Conservation (phyloP, 2,888 invertebrate species). For the Lymantria dispar region DNA sequence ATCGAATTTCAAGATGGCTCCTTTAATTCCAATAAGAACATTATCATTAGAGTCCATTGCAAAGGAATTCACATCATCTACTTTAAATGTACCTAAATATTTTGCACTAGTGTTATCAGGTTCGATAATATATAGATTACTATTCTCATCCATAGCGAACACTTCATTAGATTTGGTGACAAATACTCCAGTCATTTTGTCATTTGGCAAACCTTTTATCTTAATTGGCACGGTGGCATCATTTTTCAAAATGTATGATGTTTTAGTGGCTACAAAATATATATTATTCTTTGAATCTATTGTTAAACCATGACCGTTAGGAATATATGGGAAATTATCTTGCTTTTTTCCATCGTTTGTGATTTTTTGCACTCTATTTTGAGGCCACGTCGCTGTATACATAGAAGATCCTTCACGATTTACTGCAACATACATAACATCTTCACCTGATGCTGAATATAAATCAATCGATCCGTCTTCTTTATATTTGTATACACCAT, state of each 20-base stretch:
- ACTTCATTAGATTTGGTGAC: slow-evolving; percentile 66
- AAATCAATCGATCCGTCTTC: slow-evolving; percentile 58
- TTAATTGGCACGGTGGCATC: slow-evolving; percentile 59
- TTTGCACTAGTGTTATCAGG: slow-evolving; percentile 56
- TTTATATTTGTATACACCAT: slow-evolving; percentile 72
- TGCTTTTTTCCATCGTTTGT: slow-evolving; percentile 59
- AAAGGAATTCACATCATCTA: slow-evolving; percentile 66
- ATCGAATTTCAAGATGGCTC: slow-evolving; percentile 58
- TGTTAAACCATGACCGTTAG: slow-evolving; percentile 70
- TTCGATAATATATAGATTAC: slow-evolving; percentile 61
- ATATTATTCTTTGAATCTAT: slow-evolving; percentile 67
- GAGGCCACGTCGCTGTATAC: slow-evolving; percentile 75
- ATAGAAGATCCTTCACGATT: slow-evolving; percentile 56
- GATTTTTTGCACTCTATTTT: slow-evolving; percentile 67
- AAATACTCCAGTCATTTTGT: slow-evolving; percentile 67
- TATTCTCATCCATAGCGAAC: slow-evolving; percentile 69
- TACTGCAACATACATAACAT: slow-evolving; percentile 70
- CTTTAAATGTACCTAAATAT: slow-evolving; percentile 54
- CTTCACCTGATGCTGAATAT: slow-evolving; percentile 65
- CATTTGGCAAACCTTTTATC: slow-evolving; percentile 61
- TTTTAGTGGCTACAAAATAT: slow-evolving; percentile 69
- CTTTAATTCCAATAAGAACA: slow-evolving; percentile 63
- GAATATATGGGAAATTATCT: slow-evolving; percentile 57
- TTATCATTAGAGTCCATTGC: slow-evolving; percentile 70
- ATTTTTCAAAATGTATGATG: slow-evolving; percentile 59